Evolutionary conservation across 2,888 invertebrate species (phyloP), one percentile per base, ranked within the genome.

Genomic region (Melipona bicolor): DNA sequence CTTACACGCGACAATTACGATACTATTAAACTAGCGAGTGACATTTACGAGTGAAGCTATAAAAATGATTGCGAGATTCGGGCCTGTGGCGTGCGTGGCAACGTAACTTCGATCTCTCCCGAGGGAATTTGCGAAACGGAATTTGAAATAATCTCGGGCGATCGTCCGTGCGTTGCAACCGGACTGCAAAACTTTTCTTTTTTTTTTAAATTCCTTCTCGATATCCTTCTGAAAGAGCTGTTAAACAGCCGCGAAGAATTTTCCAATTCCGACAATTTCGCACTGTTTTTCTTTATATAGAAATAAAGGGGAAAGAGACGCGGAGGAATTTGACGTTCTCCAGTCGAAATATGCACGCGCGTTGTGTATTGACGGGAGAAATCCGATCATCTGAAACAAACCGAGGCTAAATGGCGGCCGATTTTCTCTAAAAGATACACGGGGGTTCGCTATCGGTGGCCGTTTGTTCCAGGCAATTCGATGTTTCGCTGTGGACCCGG

Each of bases 81-180:
- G 68, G 69, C 75, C 27, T 27, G 1, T 82, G 65, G 77, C 81
- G 84, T 80, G 84, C 61, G 19, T 50, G 59, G 61, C 74, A 86
- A 71, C 36, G 70, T 62, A 49, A 11, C 65, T 71, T 52, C 27
- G 6, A 50, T 67, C n/a, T 59, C 59, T 0, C 27, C 21, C 69
- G 49, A 21, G 19, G 59, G 65, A 76, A 76, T 77, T 32, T 27
- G 61, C 21, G 65, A 82, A 68, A n/a, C 11, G 49, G 24, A 50
- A 3, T 3, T 49, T 2, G 52, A 50, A 52, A 61, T 52, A 61
- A 65, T 54, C 24, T 36, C 6, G 36, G 6, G 36, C 0, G 36
- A 36, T 36, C 36, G 36, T 36, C 5, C 36, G 36, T 36, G 36
- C 24, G 24, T 43, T 43, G 43, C 43, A 9, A 9, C 11, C 43